These are phyloP conservation scores for Meloidogyne hapla DNA, from an alignment of 1,140 invertebrate species.

Conservation along the genomic window DNA sequence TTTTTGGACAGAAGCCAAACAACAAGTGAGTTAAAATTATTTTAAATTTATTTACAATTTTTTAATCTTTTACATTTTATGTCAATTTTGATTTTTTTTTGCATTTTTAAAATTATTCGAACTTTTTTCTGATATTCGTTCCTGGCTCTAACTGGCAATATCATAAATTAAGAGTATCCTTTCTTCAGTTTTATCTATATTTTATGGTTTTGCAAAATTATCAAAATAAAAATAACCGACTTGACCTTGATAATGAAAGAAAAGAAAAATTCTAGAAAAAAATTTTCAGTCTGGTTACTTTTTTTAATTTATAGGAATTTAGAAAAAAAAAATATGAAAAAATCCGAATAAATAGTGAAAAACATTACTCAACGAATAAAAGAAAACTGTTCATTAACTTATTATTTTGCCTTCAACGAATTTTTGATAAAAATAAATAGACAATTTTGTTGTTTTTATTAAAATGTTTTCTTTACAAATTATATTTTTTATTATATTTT, in stretches of 20 bases:
- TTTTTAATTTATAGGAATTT: not conserved
- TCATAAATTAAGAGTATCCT: not conserved
- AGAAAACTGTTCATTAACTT: too few relatives aligned
- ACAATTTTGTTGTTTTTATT: not conserved
- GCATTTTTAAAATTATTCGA: not conserved
- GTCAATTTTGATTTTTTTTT: not conserved
- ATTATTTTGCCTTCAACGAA: too few relatives aligned
- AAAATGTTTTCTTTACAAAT: slow-evolving; percentile 7
- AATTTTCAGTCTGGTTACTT: not conserved
- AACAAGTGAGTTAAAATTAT: not conserved
- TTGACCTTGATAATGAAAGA: not conserved
- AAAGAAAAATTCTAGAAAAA: not conserved
- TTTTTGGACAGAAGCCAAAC: not conserved
- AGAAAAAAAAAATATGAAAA: too few relatives aligned
- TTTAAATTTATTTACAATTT: too few relatives aligned
- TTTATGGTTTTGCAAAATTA: not conserved
- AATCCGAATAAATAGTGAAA: too few relatives aligned
- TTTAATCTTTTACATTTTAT: not conserved
- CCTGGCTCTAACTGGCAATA: slow-evolving; percentile 1
- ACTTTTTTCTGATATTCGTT: not conserved
- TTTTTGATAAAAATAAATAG: not conserved
- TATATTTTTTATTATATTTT: slow-evolving; percentile 7
- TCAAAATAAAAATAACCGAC: not conserved
- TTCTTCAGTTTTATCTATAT: too few relatives aligned
- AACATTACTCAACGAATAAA: too few relatives aligned